Evolutionary conservation across 2,113 vertebrate species (phyloP).

Genomic region (Calyptomena viridis): DNA sequence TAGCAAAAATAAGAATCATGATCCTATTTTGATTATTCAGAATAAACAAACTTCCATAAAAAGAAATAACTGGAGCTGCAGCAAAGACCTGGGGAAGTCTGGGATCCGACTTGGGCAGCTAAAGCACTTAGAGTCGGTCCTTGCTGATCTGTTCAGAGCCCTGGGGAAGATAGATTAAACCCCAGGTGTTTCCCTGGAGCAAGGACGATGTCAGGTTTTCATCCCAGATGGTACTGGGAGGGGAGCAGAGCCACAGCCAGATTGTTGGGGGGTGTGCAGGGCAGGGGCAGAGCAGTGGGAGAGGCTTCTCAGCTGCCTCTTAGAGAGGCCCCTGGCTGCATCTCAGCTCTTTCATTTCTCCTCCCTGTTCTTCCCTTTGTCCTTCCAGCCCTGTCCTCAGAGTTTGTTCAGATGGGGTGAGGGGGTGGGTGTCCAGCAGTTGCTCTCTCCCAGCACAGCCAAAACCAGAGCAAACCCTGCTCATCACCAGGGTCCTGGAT

Average conservation of each 20-base stretch:
- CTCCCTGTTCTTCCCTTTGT: neutral
- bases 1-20: neutral
- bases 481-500: no score
- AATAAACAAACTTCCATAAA: neutral
- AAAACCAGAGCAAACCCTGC: no score
- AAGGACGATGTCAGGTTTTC: neutral
- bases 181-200: neutral
- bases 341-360: neutral
- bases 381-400: neutral
- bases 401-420: neutral
- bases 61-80: neutral
- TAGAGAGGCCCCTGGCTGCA: neutral
- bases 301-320: neutral
- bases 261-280: neutral
- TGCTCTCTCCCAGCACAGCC: no score
- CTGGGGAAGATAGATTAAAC: neutral
- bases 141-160: neutral
- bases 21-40: neutral
- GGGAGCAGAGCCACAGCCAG: neutral
- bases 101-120: neutral
- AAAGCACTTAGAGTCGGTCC: fast-evolving
- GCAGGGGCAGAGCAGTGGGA: neutral
- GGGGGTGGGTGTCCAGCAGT: no score
- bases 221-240: neutral
- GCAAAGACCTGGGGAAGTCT: neutral